These are phyloP conservation scores for Buphagus erythrorhynchus DNA, from an alignment of 2,797 vertebrate genomes.

Conservation along the genomic window DNA sequence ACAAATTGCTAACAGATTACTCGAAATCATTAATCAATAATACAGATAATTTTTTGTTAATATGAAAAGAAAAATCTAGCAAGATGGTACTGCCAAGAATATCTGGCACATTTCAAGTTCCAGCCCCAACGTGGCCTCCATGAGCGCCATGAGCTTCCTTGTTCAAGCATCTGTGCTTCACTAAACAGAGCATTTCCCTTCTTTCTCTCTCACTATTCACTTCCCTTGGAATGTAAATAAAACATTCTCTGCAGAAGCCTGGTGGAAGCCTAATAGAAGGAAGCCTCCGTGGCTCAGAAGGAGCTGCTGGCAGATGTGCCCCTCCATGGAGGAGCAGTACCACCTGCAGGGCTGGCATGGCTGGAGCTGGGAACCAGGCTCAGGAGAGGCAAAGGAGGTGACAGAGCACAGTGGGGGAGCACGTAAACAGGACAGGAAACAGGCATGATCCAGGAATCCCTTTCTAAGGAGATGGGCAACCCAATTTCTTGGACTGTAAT, in stretches of 20 bases:
- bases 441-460: neutral
- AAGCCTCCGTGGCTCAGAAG: neutral
- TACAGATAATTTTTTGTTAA: neutral
- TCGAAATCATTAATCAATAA: neutral
- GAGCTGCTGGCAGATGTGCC: neutral
- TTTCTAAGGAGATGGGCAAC: neutral
- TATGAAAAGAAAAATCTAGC: neutral
- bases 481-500: neutral
- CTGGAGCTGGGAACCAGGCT: neutral
- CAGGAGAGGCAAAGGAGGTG: neutral
- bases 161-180: neutral
- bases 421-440: neutral
- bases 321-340: neutral
- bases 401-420: fast-evolving
- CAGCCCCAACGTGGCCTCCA: fast-evolving
- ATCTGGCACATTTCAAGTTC: neutral
- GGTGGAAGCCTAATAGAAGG: neutral
- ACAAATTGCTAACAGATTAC: neutral
- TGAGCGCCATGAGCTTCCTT: neutral
- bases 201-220: neutral
- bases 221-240: neutral
- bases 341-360: neutral
- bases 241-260: fast-evolving
- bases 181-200: neutral
- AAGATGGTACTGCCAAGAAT: neutral